Evolutionary conservation across 2,888 invertebrate genomes (phyloP), one percentile per base, ranked within the genome.

Genomic region (Caenorhabditis drosophilae): DNA sequence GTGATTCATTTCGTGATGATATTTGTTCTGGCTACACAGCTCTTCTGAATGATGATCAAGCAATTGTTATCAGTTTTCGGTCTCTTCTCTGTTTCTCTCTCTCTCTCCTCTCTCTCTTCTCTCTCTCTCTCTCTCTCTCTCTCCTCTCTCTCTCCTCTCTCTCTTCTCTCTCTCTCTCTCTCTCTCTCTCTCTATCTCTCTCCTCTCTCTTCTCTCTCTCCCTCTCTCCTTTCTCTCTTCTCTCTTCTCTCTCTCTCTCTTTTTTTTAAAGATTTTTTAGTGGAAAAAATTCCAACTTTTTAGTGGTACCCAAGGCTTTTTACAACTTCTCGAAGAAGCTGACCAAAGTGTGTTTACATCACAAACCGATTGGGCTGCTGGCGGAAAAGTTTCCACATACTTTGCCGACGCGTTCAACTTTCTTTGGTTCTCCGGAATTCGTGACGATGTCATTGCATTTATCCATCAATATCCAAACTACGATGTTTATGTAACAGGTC

Each of bases 11-110:
- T 11, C 61, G 64, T 15, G 50, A 58, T n/a, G 75, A 76, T 41
- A 70, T 58, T 20, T 74, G 76, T 52, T 67, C 69, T 16, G 77
- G 70, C 4, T 79, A 70, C 61, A 68, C 71, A 1, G 77, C 75
- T 7, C 49, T 68, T 16, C 49, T 70, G 12, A 47, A 54, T 40
- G 25, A 23, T 4, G 61, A 72, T 12, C 67, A 75, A 38, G 72
- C 76, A 15, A 70, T 79, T 45, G 73, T 76, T 18, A 26, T 79
- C 22, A 56, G 75, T 35, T 79, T 78, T 61, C 72, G 78, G 78
- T 76, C 23, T 18, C 6, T 20, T 20, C 4, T 7, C 20, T 40
- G 40, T 11, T 16, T 26, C 26, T 45, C 7, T 25, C 27, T 20
- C 4, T 15, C n/a, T 20, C 18, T 36, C n/a, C n/a, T 36, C n/a